Percentiles rank a stretch among this genome's conserved stretches.
These are phyloP conservation scores for Gobio gobio DNA, from an alignment of 2,113 vertebrate genomes.

Conservation along the genomic window DNA sequence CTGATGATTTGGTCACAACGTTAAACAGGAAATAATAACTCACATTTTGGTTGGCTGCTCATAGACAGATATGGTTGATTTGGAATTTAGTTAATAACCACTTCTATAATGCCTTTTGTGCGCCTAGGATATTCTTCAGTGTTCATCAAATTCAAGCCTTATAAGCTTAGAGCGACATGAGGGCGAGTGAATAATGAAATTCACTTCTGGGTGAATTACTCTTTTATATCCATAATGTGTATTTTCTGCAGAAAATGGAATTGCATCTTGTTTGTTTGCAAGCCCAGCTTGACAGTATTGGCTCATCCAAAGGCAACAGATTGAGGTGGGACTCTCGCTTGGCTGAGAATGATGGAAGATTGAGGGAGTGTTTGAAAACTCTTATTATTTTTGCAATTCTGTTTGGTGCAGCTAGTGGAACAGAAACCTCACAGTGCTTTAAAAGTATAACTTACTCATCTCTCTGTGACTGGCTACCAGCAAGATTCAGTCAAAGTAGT, in stretches of 20 bases:
- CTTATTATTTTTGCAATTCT: neutral
- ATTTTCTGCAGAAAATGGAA: neutral
- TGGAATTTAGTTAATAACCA: neutral
- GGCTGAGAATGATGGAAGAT: neutral
- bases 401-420: neutral
- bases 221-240: neutral
- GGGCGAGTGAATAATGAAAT: neutral
- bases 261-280: neutral
- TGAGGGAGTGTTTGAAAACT: neutral
- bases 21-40: neutral
- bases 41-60: neutral
- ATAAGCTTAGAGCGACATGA: neutral
- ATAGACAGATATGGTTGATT: neutral
- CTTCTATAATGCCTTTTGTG: no score
- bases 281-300: neutral
- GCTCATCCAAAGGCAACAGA: neutral
- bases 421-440: neutral
- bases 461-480: neutral
- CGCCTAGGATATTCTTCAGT: no score
- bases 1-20: neutral
- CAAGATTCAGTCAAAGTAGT: conserved; percentile 90
- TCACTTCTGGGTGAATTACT: neutral
- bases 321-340: neutral
- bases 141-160: no score
- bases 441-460: neutral